These are phyloP conservation scores for Prorops nasuta DNA, from an alignment of 1,140 invertebrate genomes.

Conservation along the genomic window DNA sequence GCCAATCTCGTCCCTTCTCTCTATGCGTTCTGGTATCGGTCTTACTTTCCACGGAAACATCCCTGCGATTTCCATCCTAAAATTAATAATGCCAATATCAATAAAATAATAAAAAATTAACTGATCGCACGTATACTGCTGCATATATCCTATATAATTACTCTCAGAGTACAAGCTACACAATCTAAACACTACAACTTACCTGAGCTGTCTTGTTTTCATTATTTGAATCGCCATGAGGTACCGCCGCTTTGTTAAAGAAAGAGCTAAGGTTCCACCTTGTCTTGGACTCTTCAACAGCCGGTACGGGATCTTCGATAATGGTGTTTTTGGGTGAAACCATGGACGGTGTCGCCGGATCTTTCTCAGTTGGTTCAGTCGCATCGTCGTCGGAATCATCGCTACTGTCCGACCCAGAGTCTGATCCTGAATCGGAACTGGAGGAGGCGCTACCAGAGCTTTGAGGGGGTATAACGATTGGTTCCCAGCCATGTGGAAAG, in stretches of 20 bases:
- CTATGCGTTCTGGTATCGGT: conserved; percentile 16
- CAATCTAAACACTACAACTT: too few relatives aligned
- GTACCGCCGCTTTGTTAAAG: conserved; percentile 43
- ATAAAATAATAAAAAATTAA: neutral
- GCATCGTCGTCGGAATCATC: conserved; percentile 58
- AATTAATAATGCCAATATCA: neutral
- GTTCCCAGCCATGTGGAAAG: too few relatives aligned
- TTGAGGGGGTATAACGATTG: conserved; percentile 32
- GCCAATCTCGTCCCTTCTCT: conserved; percentile 35
- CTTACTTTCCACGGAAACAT: conserved; percentile 12
- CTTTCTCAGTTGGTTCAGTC: conserved; percentile 25
- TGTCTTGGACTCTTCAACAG: conserved; percentile 47
- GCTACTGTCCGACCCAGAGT: conserved; percentile 56
- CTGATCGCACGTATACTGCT: neutral
- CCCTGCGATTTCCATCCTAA: conserved; percentile 21
- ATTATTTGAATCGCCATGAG: conserved; percentile 31
- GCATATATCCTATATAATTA: too few relatives aligned
- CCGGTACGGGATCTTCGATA: conserved; percentile 42
- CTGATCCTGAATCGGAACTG: conserved; percentile 57
- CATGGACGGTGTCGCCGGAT: conserved; percentile 43
- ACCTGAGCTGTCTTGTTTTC: conserved; percentile 43
- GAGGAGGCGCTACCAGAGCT: conserved; percentile 51
- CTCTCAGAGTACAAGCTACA: too few relatives aligned
- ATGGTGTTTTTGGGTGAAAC: conserved; percentile 40
- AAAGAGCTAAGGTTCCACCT: conserved; percentile 60